These are phyloP conservation scores for Leptogaster cylindrica DNA, from an alignment of 2,888 invertebrate genomes.

Conservation along the genomic window DNA sequence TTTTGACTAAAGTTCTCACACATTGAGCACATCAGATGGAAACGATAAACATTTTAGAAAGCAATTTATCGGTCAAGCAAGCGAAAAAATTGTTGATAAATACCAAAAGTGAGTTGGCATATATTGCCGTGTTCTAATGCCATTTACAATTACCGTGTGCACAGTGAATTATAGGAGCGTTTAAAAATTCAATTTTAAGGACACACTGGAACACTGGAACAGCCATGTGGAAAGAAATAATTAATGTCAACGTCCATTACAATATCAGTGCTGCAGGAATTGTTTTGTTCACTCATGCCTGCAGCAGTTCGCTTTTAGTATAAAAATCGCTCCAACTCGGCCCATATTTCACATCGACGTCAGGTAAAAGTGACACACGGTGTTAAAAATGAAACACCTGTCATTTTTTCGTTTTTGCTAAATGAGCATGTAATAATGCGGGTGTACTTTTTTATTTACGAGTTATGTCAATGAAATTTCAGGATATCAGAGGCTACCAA, in stretches of 20 bases:
- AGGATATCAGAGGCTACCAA: constrained; percentile 7
- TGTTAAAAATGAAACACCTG: constrained; percentile 32
- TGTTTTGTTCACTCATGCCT: constrained; percentile 10
- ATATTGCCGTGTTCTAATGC: not conserved
- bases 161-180: not conserved
- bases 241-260: constrained; percentile 11
- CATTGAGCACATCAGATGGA: too few species aligned
- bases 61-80: too few species aligned
- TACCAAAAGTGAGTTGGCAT: too few species aligned
- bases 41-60: too few species aligned
- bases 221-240: not conserved
- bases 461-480: constrained; percentile 29
- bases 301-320: too few species aligned
- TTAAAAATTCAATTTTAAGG: not conserved
- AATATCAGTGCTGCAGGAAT: constrained; percentile 12
- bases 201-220: not conserved
- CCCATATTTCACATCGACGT: constrained; percentile 22
- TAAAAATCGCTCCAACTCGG: not conserved
- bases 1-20: too few species aligned
- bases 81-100: too few species aligned
- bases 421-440: constrained; percentile 14
- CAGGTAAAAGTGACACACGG: not conserved
- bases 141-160: not conserved
- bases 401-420: not conserved
- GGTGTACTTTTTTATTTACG: too few species aligned